These are phyloP conservation scores for Chaenodraco wilsoni DNA, from an alignment of 2,797 vertebrate species.

Conservation along the genomic window DNA sequence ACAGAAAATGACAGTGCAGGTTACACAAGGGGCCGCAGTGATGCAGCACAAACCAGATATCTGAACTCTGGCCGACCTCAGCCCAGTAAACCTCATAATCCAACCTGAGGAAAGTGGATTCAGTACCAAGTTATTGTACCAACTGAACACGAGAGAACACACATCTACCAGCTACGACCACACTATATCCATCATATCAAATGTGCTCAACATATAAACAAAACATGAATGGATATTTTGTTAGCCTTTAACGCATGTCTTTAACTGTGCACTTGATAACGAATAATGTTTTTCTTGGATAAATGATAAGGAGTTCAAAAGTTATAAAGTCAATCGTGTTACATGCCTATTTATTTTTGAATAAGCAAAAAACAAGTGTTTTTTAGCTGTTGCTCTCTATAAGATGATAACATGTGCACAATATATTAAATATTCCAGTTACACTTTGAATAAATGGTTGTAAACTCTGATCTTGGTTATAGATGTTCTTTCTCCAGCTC, in stretches of 20 bases:
- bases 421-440: neutral
- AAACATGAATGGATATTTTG: no score
- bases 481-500: neutral
- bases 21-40: constrained; percentile 30
- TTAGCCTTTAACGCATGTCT: neutral
- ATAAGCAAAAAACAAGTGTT: neutral
- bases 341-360: neutral
- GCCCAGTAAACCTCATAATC: constrained; percentile 3
- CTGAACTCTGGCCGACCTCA: constrained; percentile 6
- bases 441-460: neutral
- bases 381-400: neutral
- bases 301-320: neutral
- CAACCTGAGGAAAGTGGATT: neutral
- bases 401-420: no score
- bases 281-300: neutral
- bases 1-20: constrained; percentile 29
- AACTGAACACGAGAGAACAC: constrained; percentile 1
- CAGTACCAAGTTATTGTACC: neutral
- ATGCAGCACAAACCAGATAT: neutral
- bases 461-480: fast-evolving
- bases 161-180: neutral
- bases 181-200: no score
- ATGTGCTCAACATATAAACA: no score
- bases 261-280: neutral
- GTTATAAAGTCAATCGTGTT: neutral